A percentile compares a stretch with the other conserved stretches of the same genome.
Conservation (phyloP, 2,797 vertebrate genomes). For the Myotis daubentonii region DNA sequence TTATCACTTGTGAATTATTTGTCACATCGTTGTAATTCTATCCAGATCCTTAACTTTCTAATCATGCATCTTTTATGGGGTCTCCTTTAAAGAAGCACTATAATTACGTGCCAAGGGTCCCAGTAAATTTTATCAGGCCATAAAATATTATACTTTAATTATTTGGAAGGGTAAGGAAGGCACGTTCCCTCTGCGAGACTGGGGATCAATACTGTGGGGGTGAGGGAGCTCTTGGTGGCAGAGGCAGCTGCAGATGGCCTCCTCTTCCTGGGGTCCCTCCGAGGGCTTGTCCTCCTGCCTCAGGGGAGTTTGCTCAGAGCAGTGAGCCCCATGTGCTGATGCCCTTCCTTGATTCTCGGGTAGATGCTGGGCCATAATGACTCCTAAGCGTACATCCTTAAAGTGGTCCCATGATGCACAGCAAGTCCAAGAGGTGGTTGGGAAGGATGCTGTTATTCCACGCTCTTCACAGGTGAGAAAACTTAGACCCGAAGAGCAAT, state of each 20-base stretch:
- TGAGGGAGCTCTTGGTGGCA: conserved; percentile 23
- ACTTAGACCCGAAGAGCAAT: background rate
- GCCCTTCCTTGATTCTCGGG: background rate
- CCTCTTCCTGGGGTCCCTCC: background rate
- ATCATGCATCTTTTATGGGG: conserved; percentile 89
- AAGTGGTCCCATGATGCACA: background rate
- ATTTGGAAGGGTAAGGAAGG: conserved; percentile 83
- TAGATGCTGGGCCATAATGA: background rate
- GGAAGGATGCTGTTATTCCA: background rate
- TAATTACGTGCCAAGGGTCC: conserved; percentile 88
- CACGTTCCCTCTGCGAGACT: conserved; percentile 73
- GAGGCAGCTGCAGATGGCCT: background rate
- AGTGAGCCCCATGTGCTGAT: accelerated
- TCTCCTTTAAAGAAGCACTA: conserved; percentile 87
- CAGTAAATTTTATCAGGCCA: conserved; percentile 88
- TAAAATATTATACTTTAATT: conserved; percentile 90
- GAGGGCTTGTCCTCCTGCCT: background rate
- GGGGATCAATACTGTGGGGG: conserved; percentile 76
- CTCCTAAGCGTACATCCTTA: background rate
- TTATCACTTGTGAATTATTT: conserved; percentile 89
- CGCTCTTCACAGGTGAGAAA: background rate
- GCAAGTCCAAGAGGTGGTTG: background rate
- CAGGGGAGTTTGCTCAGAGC: background rate
- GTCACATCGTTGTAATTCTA: conserved; percentile 87
- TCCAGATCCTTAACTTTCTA: conserved; percentile 88